Conservation (phyloP, 2,113 vertebrate species). For the Vombatus ursinus region DNA sequence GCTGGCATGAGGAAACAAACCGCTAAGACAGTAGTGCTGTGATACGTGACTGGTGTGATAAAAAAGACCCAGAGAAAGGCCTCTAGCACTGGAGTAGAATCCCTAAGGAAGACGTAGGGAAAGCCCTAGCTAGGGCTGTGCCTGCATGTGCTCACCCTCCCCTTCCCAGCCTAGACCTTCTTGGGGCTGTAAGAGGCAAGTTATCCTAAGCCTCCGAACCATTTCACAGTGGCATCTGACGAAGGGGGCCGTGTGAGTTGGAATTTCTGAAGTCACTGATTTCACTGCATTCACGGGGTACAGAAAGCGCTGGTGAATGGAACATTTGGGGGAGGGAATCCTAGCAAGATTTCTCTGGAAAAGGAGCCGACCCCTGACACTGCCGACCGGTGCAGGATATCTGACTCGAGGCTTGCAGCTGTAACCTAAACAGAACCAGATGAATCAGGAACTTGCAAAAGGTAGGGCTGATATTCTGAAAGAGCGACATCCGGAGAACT, state of each 20-base stretch:
- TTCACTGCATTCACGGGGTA: not conserved
- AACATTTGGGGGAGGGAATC: not conserved
- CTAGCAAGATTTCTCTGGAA: slow-evolving; percentile 4
- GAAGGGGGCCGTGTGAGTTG: not conserved
- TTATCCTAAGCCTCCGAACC: not conserved
- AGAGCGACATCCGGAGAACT: slow-evolving; percentile 77
- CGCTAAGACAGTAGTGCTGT: not conserved
- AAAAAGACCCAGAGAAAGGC: not conserved
- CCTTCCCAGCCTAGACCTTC: not conserved
- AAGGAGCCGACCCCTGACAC: not conserved
- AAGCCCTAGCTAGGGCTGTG: not conserved
- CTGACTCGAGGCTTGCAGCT: slow-evolving; percentile 6
- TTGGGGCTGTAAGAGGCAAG: not conserved
- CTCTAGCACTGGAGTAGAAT: not conserved
- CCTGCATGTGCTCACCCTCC: not conserved
- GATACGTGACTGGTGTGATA: not conserved
- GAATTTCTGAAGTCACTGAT: not conserved
- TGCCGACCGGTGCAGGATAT: slow-evolving; percentile 71
- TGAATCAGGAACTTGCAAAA: slow-evolving; percentile 79
- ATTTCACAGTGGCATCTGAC: not conserved
- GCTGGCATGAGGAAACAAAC: not conserved
- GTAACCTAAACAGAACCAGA: slow-evolving; percentile 73
- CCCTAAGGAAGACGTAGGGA: no score
- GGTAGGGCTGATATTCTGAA: slow-evolving; percentile 75
- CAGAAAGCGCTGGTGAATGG: not conserved